A percentile compares a stretch with the other conserved stretches of the same genome.
These are phyloP conservation scores for Cyclopterus lumpus DNA, from an alignment of 2,797 vertebrate species.

Conservation along the genomic window DNA sequence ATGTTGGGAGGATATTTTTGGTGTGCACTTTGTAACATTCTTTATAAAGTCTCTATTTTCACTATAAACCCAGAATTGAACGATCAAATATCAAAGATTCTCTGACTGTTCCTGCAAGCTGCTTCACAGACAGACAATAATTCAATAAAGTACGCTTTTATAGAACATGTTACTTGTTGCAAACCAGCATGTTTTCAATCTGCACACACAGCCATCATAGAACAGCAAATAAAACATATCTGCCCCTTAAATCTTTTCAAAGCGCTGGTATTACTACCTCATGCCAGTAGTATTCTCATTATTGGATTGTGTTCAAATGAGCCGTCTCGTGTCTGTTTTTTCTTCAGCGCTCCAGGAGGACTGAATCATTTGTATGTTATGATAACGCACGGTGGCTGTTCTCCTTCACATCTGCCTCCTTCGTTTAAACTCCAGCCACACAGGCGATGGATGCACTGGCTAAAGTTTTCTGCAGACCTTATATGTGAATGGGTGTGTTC, in stretches of 20 bases:
- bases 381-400: constrained; percentile 11
- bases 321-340: constrained; percentile 7
- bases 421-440: constrained; percentile 24
- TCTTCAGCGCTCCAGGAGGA: constrained; percentile 16
- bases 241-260: neutral
- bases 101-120: neutral
- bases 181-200: constrained; percentile 1
- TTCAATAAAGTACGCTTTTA: neutral
- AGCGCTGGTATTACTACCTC: constrained; percentile 6
- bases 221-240: neutral
- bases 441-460: constrained; percentile 20
- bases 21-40: neutral
- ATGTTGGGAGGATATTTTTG: neutral
- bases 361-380: constrained; percentile 3
- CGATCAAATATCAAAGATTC: neutral
- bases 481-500: constrained; percentile 46
- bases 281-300: neutral
- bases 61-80: neutral
- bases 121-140: neutral
- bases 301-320: constrained; percentile 20
- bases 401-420: constrained; percentile 42
- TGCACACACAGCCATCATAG: neutral
- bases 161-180: neutral
- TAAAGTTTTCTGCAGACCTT: constrained; percentile 72
- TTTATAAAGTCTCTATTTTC: neutral